Evolutionary conservation across 2,113 vertebrate species (phyloP).

Genomic region (Galemys pyrenaicus): DNA sequence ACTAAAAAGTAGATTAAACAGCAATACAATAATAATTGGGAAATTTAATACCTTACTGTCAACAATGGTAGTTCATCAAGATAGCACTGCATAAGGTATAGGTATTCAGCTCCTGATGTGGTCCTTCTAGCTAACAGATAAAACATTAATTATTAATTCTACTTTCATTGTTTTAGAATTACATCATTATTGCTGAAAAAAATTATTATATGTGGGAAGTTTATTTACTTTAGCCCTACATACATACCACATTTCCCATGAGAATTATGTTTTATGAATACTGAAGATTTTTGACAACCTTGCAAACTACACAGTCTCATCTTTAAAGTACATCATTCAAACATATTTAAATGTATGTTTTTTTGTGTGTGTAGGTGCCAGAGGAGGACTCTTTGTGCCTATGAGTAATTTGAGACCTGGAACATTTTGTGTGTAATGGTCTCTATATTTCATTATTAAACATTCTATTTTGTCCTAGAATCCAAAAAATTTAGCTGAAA

Average conservation of each 20-base stretch:
- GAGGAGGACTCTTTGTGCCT: neutral
- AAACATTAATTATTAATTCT: neutral
- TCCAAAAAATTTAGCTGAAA: neutral
- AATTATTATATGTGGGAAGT: neutral
- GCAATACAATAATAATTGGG: neutral
- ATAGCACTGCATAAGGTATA: neutral
- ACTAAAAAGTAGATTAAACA: neutral
- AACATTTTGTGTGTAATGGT: neutral
- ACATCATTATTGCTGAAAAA: neutral
- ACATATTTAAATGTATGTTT: neutral
- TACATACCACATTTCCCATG: neutral
- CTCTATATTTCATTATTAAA: neutral
- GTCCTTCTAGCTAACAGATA: neutral
- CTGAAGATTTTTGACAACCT: neutral
- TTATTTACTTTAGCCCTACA: neutral
- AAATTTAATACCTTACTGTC: neutral
- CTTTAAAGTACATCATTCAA: neutral
- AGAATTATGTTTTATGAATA: neutral
- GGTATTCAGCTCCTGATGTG: neutral
- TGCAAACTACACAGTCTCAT: neutral
- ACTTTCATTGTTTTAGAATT: neutral
- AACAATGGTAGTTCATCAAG: neutral
- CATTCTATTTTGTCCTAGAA: neutral
- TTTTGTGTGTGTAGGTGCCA: too few species aligned
- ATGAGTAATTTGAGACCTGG: neutral